phyloP scores from a whole-genome alignment of 2,888 invertebrate species.

The Galerucella nymphaeae region DNA sequence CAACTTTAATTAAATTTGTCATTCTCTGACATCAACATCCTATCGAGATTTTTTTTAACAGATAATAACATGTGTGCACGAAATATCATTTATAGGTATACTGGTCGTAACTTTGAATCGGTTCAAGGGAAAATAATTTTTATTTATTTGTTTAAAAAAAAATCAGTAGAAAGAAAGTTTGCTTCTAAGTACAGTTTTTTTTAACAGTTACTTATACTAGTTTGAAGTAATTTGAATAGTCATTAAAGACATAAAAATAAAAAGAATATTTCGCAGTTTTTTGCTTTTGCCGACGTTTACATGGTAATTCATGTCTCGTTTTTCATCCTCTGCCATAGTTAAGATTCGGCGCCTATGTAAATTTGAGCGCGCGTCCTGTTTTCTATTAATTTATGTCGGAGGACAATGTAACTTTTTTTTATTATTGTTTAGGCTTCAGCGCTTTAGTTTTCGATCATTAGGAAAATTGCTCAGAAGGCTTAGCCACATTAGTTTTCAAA shows the following conservation, averaged over 20 bases:
- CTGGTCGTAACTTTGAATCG: background rate
- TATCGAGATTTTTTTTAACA: background rate
- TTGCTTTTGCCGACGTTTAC: conserved; percentile 5
- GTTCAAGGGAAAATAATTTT: too few species aligned
- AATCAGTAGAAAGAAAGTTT: too few species aligned
- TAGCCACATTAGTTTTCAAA: too few species aligned
- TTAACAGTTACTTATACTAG: too few species aligned
- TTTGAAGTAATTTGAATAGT: too few species aligned
- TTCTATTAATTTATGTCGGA: conserved; percentile 45
- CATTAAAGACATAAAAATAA: too few species aligned
- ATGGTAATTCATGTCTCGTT: conserved; percentile 17
- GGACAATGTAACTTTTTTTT: background rate
- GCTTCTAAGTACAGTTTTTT: too few species aligned
- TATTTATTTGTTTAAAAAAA: too few species aligned
- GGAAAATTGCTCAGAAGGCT: too few species aligned
- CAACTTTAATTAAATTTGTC: conserved; percentile 31
- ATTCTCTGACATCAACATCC: conserved; percentile 16
- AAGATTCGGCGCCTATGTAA: conserved; percentile 50
- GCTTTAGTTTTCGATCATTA: background rate
- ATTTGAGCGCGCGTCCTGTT: conserved; percentile 41
- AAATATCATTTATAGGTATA: background rate
- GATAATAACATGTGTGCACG: background rate
- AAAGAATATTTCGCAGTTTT: conserved; percentile 3
- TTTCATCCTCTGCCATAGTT: conserved; percentile 41
- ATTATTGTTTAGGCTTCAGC: background rate